These are phyloP conservation scores for Troilus luridus DNA, from an alignment of 2,888 invertebrate species.

Conservation along the genomic window DNA sequence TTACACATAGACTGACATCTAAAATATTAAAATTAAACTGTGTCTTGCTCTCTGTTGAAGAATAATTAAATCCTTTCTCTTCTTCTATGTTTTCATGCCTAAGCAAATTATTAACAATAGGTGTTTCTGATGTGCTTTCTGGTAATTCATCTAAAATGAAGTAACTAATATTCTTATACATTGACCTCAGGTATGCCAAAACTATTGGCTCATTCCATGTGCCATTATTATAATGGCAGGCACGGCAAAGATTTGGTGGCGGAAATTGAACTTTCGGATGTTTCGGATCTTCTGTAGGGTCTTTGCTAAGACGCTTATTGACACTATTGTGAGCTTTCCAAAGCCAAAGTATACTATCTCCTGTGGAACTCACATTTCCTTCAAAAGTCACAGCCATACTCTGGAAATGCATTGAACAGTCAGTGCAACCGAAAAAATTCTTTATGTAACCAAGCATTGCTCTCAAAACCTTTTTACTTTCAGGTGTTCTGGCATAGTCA, in stretches of 20 bases:
- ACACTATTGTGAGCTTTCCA: constrained; percentile 96
- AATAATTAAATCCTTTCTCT: constrained; percentile 56
- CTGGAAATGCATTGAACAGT: constrained; percentile 91
- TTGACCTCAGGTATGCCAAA: constrained; percentile 74
- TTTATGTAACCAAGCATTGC: constrained; percentile 91
- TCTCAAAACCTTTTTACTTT: constrained; percentile 80
- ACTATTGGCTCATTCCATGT: constrained; percentile 78
- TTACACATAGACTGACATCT: constrained; percentile 83
- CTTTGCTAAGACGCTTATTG: constrained; percentile 88
- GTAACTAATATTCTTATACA: constrained; percentile 70
- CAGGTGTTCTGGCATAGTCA: constrained; percentile 67
- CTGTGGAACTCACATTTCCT: constrained; percentile 78
- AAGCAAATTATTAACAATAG: constrained; percentile 41
- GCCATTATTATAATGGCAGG: constrained; percentile 75
- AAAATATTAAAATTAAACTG: constrained; percentile 73
- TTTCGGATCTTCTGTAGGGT: constrained; percentile 89
- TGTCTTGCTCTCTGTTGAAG: constrained; percentile 36
- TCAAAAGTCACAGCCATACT: constrained; percentile 84
- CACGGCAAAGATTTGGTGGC: constrained; percentile 75
- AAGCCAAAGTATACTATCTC: constrained; percentile 90
- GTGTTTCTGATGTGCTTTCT: constrained; percentile 3
- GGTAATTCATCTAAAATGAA: constrained; percentile 47
- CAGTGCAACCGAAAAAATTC: constrained; percentile 93
- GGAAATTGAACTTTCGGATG: constrained; percentile 95
- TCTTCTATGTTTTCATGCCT: constrained; percentile 50